Percentiles rank a stretch among this genome's conserved stretches.
Evolutionary conservation across 1,140 invertebrate genomes (phyloP).

Genomic region (Adoxophyes honmai): DNA sequence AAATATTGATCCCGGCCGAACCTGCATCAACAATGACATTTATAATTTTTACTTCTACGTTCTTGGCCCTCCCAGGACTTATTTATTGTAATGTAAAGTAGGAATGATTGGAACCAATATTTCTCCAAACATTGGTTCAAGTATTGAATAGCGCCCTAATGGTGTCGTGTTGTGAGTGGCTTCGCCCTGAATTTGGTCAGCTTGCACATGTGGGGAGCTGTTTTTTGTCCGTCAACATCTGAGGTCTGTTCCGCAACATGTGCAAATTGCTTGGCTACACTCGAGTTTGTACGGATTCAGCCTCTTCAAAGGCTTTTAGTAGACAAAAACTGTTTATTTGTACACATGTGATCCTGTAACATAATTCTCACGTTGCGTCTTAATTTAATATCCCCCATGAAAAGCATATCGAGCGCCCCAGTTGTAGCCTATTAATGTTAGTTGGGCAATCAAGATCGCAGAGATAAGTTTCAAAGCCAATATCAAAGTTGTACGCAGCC

Average conservation of each 20-base stretch:
- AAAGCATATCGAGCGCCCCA: not conserved
- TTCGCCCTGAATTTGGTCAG: conserved; percentile 41
- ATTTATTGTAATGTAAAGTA: too few species aligned
- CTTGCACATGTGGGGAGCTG: conserved; percentile 59
- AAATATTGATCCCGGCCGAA: conserved; percentile 10
- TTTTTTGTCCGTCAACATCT: conserved; percentile 68
- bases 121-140: not conserved
- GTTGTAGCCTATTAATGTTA: not conserved
- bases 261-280: conserved; percentile 49
- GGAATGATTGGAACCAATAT: not conserved
- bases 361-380: not conserved
- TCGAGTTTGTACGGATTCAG: conserved; percentile 48
- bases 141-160: not conserved
- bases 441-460: not conserved
- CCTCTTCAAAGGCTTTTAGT: conserved; percentile 22
- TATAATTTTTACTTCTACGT: not conserved
- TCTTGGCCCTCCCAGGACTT: too few species aligned
- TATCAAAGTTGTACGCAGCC: not conserved
- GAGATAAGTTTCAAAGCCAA: conserved; percentile 6
- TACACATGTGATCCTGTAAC: not conserved
- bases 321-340: not conserved
- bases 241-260: conserved; percentile 60
- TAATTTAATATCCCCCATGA: not conserved
- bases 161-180: conserved; percentile 21
- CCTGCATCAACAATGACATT: conserved; percentile 1